A percentile compares a stretch with the other conserved stretches of the same genome.
phyloP scores from a whole-genome alignment of 2,113 vertebrate species.

The Rhodinocichla rosea region DNA sequence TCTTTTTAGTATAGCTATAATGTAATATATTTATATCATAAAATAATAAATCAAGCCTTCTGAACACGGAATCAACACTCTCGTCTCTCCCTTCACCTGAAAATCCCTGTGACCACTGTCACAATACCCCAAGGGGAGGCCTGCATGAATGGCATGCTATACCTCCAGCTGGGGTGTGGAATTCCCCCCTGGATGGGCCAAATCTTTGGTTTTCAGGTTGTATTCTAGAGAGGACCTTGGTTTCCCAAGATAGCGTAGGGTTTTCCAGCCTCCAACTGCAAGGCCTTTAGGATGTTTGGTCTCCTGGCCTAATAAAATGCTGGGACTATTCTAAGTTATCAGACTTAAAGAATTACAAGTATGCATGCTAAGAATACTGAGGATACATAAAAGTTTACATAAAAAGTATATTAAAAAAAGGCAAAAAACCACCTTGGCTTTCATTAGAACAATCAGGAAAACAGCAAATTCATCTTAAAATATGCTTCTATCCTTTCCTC shows the following conservation, averaged over 20 bases:
- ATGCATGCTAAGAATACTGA: background rate
- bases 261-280: background rate
- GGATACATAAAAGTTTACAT: background rate
- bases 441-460: background rate
- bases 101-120: too few species aligned
- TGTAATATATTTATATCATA: too few species aligned
- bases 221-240: too few species aligned
- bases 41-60: too few species aligned
- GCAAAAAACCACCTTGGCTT: background rate
- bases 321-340: background rate
- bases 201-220: background rate
- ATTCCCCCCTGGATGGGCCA: background rate
- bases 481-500: background rate
- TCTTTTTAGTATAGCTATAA: too few species aligned
- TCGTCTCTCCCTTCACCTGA: too few species aligned
- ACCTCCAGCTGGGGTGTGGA: too few species aligned
- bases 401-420: background rate
- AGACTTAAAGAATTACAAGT: background rate
- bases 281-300: background rate
- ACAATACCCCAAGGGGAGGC: background rate
- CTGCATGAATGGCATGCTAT: too few species aligned
- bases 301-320: background rate
- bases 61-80: too few species aligned
- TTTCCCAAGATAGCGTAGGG: background rate
- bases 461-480: background rate